Conservation (phyloP, 2,888 invertebrate genomes). For the Drosophila meridionalis region DNA sequence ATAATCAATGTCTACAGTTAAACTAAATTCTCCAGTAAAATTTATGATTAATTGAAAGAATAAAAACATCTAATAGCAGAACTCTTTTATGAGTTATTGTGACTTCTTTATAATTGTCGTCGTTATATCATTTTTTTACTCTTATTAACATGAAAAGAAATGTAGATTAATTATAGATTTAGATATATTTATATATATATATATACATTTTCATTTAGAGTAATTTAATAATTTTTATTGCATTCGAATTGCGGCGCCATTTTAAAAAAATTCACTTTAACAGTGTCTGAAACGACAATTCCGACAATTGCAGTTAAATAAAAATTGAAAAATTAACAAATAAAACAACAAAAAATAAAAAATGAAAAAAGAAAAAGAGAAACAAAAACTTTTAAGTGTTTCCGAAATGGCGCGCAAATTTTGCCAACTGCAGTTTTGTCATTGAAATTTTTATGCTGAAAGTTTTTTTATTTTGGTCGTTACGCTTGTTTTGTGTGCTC, state of each 20-base stretch:
- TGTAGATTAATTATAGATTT: background rate
- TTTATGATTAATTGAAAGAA: too few relatives aligned
- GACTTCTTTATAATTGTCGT: too few relatives aligned
- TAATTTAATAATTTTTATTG: constrained; percentile 34
- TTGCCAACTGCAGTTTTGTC: constrained; percentile 65
- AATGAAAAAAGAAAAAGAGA: constrained; percentile 11
- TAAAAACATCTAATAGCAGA: too few relatives aligned
- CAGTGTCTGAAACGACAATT: background rate
- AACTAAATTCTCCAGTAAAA: too few relatives aligned
- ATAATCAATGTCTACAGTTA: too few relatives aligned
- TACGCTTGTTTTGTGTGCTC: constrained; percentile 43
- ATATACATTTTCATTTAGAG: constrained; percentile 1
- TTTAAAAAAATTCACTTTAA: constrained; percentile 19
- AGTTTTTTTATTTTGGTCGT: constrained; percentile 54
- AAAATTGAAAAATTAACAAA: constrained; percentile 2
- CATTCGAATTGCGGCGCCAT: constrained; percentile 43
- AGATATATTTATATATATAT: background rate
- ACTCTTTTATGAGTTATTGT: too few relatives aligned
- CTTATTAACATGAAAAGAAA: background rate
- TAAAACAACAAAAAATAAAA: background rate
- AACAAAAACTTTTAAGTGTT: constrained; percentile 63
- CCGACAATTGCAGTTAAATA: constrained; percentile 29
- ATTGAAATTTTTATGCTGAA: constrained; percentile 60
- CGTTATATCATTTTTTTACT: background rate
- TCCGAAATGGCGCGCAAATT: constrained; percentile 65